Evolutionary conservation across 1,140 invertebrate genomes (phyloP).

Genomic region (Halyomorpha halys): DNA sequence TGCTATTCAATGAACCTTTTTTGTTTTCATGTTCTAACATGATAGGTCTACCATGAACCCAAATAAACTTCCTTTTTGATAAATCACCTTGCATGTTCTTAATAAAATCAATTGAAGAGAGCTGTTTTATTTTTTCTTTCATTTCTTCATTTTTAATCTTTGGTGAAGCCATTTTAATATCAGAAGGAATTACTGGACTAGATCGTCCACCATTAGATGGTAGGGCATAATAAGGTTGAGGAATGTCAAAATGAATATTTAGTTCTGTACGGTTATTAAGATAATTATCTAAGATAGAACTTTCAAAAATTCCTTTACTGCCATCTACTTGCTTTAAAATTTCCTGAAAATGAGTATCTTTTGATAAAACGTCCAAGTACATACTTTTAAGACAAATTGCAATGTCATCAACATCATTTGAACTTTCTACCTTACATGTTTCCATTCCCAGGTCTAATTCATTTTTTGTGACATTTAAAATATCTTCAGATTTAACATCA

Average conservation of each 20-base stretch:
- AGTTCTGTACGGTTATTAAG: conserved; percentile 12
- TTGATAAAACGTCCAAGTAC: too few relatives aligned
- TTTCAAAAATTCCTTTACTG: conserved; percentile 7
- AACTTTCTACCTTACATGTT: too few relatives aligned
- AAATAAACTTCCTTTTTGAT: background rate
- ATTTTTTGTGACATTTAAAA: background rate
- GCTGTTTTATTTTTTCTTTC: background rate
- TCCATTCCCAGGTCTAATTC: background rate
- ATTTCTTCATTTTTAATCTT: background rate
- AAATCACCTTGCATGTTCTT: background rate
- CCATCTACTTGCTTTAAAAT: too few relatives aligned
- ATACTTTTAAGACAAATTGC: too few relatives aligned
- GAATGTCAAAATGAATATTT: conserved; percentile 20
- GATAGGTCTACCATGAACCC: background rate
- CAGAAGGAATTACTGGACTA: too few relatives aligned
- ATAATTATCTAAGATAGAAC: conserved; percentile 17
- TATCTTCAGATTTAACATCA: background rate
- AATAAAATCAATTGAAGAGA: background rate
- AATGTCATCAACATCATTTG: too few relatives aligned
- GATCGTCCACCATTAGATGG: too few relatives aligned
- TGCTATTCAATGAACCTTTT: too few relatives aligned
- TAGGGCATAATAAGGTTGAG: background rate
- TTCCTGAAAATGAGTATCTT: too few relatives aligned
- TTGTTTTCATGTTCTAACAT: too few relatives aligned
- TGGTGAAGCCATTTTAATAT: too few relatives aligned